These are phyloP conservation scores for Caerostris darwini DNA, from an alignment of 1,140 invertebrate species.

Conservation along the genomic window DNA sequence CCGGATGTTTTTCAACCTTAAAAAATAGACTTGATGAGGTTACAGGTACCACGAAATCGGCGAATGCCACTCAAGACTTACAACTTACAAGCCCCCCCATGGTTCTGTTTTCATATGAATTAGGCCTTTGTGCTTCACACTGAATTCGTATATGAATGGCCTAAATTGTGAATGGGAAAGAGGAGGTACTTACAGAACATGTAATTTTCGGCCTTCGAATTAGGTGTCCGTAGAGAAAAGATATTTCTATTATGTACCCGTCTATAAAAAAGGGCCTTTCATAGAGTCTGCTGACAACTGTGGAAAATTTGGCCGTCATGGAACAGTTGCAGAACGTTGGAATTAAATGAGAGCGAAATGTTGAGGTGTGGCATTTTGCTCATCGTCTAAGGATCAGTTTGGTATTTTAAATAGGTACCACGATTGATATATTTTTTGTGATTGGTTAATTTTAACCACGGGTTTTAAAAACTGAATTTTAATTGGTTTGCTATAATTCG, in stretches of 20 bases:
- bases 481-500: not conserved
- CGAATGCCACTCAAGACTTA: constrained; percentile 19
- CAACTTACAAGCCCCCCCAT: constrained; percentile 16
- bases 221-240: constrained; percentile 20
- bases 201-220: constrained; percentile 57
- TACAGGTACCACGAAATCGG: not conserved
- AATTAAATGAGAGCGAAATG: constrained; percentile 12
- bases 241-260: constrained; percentile 41
- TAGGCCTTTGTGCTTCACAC: constrained; percentile 56
- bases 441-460: not conserved
- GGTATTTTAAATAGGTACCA: not conserved
- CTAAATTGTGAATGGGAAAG: constrained; percentile 23
- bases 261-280: not conserved
- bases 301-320: not conserved
- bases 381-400: not conserved
- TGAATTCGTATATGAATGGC: constrained; percentile 11
- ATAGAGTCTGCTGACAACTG: not conserved
- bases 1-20: constrained; percentile 46
- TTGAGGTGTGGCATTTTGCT: not conserved
- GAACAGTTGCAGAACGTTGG: not conserved
- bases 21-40: not conserved
- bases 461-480: not conserved
- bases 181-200: constrained; percentile 41
- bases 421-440: not conserved
- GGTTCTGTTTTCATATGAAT: constrained; percentile 46